Conservation (phyloP, 2,888 invertebrate genomes). For the Phaedon cochleariae region DNA sequence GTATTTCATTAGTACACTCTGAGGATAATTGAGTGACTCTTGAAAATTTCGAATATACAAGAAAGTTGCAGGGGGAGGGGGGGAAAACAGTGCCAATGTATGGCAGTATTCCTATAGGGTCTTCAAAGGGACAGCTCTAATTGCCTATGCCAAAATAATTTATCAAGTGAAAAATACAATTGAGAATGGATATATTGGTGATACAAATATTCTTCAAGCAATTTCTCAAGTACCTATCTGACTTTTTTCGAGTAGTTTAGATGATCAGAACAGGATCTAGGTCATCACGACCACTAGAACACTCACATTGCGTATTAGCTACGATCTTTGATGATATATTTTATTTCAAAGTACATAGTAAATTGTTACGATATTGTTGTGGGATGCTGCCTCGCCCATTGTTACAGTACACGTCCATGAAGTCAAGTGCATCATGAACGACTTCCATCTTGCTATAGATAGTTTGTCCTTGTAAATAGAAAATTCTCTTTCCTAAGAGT, state of each 20-base stretch:
- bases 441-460: not conserved
- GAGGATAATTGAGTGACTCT: too few species aligned
- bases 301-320: slow-evolving; percentile 37
- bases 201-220: too few species aligned
- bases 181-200: too few species aligned
- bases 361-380: slow-evolving; percentile 30
- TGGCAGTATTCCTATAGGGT: too few species aligned
- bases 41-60: too few species aligned
- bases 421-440: not conserved
- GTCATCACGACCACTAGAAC: slow-evolving; percentile 40
- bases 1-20: too few species aligned
- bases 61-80: too few species aligned
- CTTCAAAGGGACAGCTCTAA: too few species aligned
- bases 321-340: slow-evolving; percentile 38
- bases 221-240: not conserved
- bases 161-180: too few species aligned
- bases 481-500: too few species aligned
- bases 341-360: slow-evolving; percentile 32
- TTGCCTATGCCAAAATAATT: too few species aligned
- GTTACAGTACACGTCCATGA: slow-evolving; percentile 17
- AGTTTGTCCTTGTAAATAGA: not conserved
- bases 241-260: not conserved
- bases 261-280: slow-evolving; percentile 29
- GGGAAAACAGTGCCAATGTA: too few species aligned
- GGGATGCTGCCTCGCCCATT: slow-evolving; percentile 35